These are phyloP conservation scores for Varanus salvator DNA, from an alignment of 2,113 vertebrate species.

Conservation along the genomic window DNA sequence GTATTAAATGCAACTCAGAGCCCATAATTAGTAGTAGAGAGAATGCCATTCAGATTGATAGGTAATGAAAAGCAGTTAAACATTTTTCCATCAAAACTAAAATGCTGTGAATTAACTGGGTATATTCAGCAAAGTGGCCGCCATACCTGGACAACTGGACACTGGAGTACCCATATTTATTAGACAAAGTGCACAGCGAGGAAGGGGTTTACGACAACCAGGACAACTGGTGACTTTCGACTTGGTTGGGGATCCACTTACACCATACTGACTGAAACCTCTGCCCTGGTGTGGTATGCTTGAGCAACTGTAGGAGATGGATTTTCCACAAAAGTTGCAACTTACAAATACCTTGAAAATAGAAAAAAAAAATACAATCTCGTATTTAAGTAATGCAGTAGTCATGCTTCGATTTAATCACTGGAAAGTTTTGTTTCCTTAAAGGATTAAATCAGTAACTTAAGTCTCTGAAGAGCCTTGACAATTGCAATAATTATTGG, in stretches of 20 bases:
- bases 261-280: constrained; percentile 97
- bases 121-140: neutral
- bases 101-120: neutral
- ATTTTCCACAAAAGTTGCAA: constrained; percentile 99
- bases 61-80: neutral
- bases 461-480: neutral
- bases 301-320: constrained; percentile 97
- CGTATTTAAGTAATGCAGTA: neutral
- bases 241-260: constrained; percentile 96
- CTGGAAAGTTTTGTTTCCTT: neutral
- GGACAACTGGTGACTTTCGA: constrained; percentile 99
- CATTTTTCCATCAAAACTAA: neutral
- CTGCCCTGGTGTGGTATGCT: constrained; percentile 94
- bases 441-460: no score
- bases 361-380: constrained; percentile 26
- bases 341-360: constrained; percentile 94
- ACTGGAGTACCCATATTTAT: constrained; percentile 99
- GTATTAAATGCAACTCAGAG: neutral
- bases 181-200: constrained; percentile 96
- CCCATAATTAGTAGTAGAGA: neutral
- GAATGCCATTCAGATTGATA: neutral
- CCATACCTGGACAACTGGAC: constrained; percentile 92
- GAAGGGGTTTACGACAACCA: constrained; percentile 96
- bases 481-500: no score
- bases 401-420: neutral